Evolutionary conservation across 2,797 vertebrate genomes (phyloP), one percentile per base, ranked within the genome.

Genomic region (Cyprinella venusta): DNA sequence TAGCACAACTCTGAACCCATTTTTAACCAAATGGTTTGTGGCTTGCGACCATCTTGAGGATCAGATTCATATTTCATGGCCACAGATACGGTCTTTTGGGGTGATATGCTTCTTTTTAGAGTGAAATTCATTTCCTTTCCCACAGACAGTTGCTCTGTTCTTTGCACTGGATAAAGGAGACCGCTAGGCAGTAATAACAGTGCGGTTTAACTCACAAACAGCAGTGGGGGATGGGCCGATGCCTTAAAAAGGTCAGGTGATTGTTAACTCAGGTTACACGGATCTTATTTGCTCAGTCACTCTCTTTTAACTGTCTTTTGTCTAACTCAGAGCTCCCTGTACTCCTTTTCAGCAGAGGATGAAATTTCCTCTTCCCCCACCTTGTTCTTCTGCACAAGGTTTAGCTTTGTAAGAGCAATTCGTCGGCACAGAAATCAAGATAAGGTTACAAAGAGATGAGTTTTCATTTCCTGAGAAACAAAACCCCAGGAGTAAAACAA

Each of bases 181-280:
- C 42, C n/a, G 78, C 36, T 21, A 65, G 70, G 79, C 56, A 63
- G 42, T 54, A 61, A 79, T 52, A 45, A 80, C 71, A 64, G 63
- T 83, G 64, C 56, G 40, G 36, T 64, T 83, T 76, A 84, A 78
- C 71, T 68, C 63, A 82, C 50, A 21, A 70, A 77, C 50, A 64
- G 64, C 21, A 42, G 70, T 71, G 80, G 74, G 84, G 84, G 83
- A 38, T 85, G 69, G 38, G 6, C 24, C 40, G 74, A 36, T 0
- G 54, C 74, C 76, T 88, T 42, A 24, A 50, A 87, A 68, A 85
- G 90, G 85, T 92, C 90, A 90, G 78, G 81, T 92, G 89, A 90
- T 84, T 21, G 26, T 61, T 56, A 52, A 82, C 86, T 94, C 87
- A 30, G 87, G 88, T 93, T 91, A 88, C 93, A 90, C 6, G 72